A percentile compares a stretch with the other conserved stretches of the same genome.
These are phyloP conservation scores for Dascillus cervinus DNA, from an alignment of 2,888 invertebrate species.

Conservation along the genomic window DNA sequence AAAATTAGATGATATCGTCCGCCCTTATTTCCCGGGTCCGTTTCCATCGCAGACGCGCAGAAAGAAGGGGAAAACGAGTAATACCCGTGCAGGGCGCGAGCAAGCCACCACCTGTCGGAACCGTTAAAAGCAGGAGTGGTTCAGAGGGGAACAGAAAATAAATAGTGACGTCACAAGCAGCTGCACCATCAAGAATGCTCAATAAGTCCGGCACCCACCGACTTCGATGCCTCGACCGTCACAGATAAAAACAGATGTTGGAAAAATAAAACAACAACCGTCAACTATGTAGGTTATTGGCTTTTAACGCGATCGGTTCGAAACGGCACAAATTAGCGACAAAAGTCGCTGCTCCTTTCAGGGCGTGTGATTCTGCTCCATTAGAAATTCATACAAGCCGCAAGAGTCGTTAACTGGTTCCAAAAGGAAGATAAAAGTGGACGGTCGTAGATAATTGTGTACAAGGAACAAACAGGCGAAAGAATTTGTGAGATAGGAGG, in stretches of 20 bases:
- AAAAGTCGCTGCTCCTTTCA: no score
- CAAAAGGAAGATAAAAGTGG: background rate
- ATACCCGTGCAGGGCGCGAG: slow-evolving; percentile 16
- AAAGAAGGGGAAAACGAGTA: slow-evolving; percentile 7
- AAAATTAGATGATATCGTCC: background rate
- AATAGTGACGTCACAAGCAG: slow-evolving; percentile 19
- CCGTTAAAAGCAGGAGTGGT: slow-evolving; percentile 17
- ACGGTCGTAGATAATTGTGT: slow-evolving; percentile 9
- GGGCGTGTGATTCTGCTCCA: background rate
- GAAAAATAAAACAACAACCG: slow-evolving; percentile 4
- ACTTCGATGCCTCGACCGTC: slow-evolving; percentile 5
- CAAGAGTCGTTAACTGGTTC: background rate
- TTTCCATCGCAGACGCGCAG: slow-evolving; percentile 5
- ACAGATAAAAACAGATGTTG: slow-evolving; percentile 4
- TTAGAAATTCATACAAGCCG: background rate
- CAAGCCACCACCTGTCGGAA: slow-evolving; percentile 19
- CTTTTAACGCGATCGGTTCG: slow-evolving; percentile 4
- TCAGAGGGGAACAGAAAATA: slow-evolving; percentile 10
- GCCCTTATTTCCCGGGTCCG: slow-evolving; percentile 5
- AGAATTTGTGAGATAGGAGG: slow-evolving; percentile 13
- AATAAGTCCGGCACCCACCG: slow-evolving; percentile 9
- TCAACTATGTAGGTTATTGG: slow-evolving; percentile 6
- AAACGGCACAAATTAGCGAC: no score
- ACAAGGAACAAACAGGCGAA: slow-evolving; percentile 11
- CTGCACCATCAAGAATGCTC: slow-evolving; percentile 13